Evolutionary conservation across 2,113 vertebrate species (phyloP), one percentile per base, ranked within the genome.

Genomic region (Podarcis muralis): DNA sequence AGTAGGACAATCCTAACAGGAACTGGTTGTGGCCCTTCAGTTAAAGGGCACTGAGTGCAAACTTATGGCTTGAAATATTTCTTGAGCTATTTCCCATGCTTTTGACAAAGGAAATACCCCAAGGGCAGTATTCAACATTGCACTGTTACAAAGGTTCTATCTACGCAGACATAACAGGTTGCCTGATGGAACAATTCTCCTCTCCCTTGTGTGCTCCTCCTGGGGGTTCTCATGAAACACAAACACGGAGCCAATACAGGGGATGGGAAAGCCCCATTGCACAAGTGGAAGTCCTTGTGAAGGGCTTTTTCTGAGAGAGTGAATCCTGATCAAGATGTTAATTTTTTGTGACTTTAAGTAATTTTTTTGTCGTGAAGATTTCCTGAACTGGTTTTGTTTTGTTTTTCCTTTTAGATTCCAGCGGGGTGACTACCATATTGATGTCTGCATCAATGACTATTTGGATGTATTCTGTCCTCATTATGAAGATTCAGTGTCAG

Each of bases 381-480:
- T 84, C 48, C 48, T 90, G 53, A 86, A n/a, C 76, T 88, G 89
- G 0, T 0, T 92, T 85, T 94, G 37, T 72, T 88, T 66, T 89
- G 12, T 16, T 95, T 77, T 95, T 77, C 79, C 93, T 88, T 95
- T 83, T 96, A 99, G 99, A 97, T 99, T 99, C 96, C 98, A 98
- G 77, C 96, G 97, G 87, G 98, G 98, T 0, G 99, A 99, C 95
- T 99, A 99, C 95, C 98, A 99, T 97, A 99, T 99, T 0, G 99
- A 99, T 13, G 99, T 99, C 87, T 99, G 99, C 92, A 99, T 99
- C 95, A 99, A 99, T 65, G 99, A 99, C 96, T 99, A 99, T 96
- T 97, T 99, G 96, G 99, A 99, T 84, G 99, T 99, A 72, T 99
- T 98, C 97, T 99, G 99, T 94, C 99, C 99, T 89, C 99, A 99